Evolutionary conservation across 2,888 invertebrate species (phyloP).

Genomic region (Pheosia tremula): DNA sequence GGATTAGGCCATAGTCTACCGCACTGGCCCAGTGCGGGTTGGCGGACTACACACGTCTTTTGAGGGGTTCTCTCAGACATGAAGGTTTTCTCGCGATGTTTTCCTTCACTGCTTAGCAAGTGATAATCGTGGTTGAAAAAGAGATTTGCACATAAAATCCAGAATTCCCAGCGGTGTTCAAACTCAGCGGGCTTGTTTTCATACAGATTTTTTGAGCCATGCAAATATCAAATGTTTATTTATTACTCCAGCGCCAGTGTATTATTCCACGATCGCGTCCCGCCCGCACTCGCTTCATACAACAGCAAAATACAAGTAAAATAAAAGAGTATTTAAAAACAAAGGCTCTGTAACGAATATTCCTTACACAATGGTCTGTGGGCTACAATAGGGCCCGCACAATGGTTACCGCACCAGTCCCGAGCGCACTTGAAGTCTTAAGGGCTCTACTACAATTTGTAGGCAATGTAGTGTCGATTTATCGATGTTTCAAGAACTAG

Average conservation of each 20-base stretch:
- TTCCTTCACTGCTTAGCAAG: too few relatives aligned
- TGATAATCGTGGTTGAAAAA: too few relatives aligned
- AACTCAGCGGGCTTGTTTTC: too few relatives aligned
- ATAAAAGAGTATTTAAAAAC: conserved; percentile 46
- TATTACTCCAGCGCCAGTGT: not conserved
- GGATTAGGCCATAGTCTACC: too few relatives aligned
- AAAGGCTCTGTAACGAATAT: conserved; percentile 42
- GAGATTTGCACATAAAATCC: too few relatives aligned
- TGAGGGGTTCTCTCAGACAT: too few relatives aligned
- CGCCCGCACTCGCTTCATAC: conserved; percentile 17
- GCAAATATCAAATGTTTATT: not conserved
- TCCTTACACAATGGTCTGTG: conserved; percentile 32
- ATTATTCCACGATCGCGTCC: conserved; percentile 1
- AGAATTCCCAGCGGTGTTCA: too few relatives aligned
- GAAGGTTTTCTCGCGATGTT: too few relatives aligned
- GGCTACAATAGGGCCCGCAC: conserved; percentile 26
- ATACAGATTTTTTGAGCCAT: too few relatives aligned
- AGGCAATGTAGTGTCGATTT: conserved; percentile 28
- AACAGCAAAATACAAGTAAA: conserved; percentile 29
- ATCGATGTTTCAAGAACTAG: not conserved
- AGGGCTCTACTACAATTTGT: conserved; percentile 40
- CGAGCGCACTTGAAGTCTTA: not conserved
- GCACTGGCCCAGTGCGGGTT: too few relatives aligned
- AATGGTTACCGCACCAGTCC: conserved; percentile 15
- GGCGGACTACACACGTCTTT: too few relatives aligned